Percentiles rank a stretch among this genome's conserved stretches.
Conservation (phyloP, 2,113 vertebrate species). For the Lontra canadensis region DNA sequence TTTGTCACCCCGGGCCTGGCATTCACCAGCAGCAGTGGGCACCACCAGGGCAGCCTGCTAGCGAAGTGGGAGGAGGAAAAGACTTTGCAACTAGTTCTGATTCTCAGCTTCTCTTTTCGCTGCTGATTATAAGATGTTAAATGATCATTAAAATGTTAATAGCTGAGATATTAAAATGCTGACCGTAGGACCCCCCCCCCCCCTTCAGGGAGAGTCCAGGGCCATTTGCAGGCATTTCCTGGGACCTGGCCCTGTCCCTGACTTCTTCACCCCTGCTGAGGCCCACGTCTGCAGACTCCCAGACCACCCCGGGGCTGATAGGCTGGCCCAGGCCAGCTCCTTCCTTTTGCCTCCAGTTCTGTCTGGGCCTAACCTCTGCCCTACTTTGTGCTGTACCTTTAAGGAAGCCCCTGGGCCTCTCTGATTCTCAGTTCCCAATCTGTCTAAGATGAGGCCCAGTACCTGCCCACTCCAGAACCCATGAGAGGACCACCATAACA, state of each 20-base stretch:
- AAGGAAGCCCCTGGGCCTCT: not conserved
- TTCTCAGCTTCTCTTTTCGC: not conserved
- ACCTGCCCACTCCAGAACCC: not conserved
- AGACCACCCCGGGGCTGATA: not conserved
- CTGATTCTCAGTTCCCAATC: not conserved
- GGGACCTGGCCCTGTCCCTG: not conserved
- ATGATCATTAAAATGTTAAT: not conserved
- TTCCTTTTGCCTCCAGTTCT: not conserved
- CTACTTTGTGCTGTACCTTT: not conserved
- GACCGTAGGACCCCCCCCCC: not conserved
- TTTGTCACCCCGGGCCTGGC: not conserved
- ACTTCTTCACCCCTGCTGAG: accelerated
- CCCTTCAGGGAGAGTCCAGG: not conserved
- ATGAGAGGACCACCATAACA: not conserved
- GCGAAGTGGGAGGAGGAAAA: not conserved
- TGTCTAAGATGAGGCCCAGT: not conserved
- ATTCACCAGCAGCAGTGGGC: not conserved
- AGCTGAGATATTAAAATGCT: not conserved
- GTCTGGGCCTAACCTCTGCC: not conserved
- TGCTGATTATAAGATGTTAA: not conserved
- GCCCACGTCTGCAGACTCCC: not conserved
- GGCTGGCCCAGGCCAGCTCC: not conserved
- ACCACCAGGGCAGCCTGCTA: not conserved
- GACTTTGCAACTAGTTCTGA: not conserved
- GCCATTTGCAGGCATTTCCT: not conserved